Base-by-base conservation (phyloP, 2,113 vertebrate genomes). In the Lamprologus ornatipinnis region DNA sequence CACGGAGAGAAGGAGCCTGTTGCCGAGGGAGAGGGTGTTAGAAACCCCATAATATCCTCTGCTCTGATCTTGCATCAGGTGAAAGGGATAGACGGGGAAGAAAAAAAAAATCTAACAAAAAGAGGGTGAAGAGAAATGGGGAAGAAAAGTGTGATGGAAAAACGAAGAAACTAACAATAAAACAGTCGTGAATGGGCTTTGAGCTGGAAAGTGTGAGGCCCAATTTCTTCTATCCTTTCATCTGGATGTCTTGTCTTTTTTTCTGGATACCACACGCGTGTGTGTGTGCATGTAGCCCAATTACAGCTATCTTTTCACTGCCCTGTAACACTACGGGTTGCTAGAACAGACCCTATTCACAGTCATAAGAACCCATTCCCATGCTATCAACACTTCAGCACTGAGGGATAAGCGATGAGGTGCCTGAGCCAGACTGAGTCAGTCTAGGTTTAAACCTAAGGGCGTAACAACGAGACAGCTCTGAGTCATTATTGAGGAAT, bases 11-110 rank as follows among this genome's bases (percentile, higher is more conserved):
- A 88, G 91, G 86, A 88, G 90, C 88, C 89, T 89, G 92, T 93
- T 92, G 93, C 94, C 87, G 88, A 84, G 90, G 92, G 91, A 93
- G 88, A 92, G 57, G 89, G 89, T 89, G 91, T 92, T 91, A 88
- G 91, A 89, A 87, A 93, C 63, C 87, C 88, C 91, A 91, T 93
- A 94, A 95, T 94, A 94, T 89, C 91, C 91, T 87, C 83, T 19
- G 80, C 90, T 94, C 92, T 94, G 89, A 93, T 94, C 94, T 94
- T 75, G 85, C 92, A 89, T 95, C 91, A 88, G 81, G 82, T 89
- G 89, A 90, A 89, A 91, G 63, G 73, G 83, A 91, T 86, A 55
- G 90, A 40, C 1, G 0, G 85, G 42, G 53, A 19, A 31, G 14
- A 2, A n/a, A 26, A 42, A 63, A 42, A 35, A 37, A 88, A 45